Conservation (phyloP, 2,888 invertebrate species). For the Morpho achilles region DNA sequence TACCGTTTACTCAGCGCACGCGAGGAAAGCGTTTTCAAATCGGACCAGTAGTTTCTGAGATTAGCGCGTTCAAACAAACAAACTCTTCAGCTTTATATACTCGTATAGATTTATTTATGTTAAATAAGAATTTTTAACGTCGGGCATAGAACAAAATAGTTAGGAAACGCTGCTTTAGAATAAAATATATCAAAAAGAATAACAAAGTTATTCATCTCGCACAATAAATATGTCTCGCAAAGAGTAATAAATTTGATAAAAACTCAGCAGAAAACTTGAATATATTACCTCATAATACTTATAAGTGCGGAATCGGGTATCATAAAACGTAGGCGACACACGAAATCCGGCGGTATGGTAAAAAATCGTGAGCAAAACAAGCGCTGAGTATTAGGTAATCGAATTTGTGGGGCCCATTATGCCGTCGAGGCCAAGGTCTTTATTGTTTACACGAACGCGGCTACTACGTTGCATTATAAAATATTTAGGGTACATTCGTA, state of each 20-base stretch:
- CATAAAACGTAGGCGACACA: conserved; percentile 16
- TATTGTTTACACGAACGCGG: conserved; percentile 60
- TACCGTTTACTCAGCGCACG: too few species aligned
- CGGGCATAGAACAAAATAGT: too few species aligned
- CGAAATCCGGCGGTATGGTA: conserved; percentile 33
- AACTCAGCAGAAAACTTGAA: background rate
- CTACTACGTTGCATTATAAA: conserved; percentile 31
- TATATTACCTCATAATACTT: background rate
- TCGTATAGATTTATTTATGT: too few species aligned
- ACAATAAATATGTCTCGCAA: background rate
- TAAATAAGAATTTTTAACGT: too few species aligned
- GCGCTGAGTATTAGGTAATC: conserved; percentile 59
- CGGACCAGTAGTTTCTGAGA: too few species aligned
- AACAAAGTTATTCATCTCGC: background rate
- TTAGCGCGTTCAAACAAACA: too few species aligned
- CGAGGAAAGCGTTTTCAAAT: too few species aligned
- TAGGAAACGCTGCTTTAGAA: background rate
- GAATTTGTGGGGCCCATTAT: conserved; percentile 73
- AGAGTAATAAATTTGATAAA: background rate
- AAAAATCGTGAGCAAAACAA: conserved; percentile 67
- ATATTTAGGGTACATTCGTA: conserved; percentile 16
- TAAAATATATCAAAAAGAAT: background rate
- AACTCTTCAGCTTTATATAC: too few species aligned
- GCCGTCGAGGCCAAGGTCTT: conserved; percentile 67
- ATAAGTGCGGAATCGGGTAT: conserved; percentile 1